Base-by-base conservation (phyloP, 2,113 vertebrate species). In the Choloepus hoffmanni region DNA sequence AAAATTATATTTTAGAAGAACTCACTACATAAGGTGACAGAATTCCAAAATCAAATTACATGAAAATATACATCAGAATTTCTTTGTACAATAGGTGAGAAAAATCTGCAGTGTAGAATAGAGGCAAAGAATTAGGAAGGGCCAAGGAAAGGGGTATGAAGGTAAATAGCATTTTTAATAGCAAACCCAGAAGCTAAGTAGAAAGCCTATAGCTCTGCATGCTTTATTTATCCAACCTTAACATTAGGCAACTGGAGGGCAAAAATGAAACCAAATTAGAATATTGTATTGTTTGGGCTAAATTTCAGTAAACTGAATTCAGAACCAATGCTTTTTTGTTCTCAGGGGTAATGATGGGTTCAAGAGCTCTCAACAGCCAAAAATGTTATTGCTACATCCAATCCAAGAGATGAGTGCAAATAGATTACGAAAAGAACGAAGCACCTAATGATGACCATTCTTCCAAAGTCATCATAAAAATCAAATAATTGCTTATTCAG, bases 41-140 rank as follows among this genome's bases (percentile, higher is more conserved):
- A 99, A 98, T 99, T 99, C 99, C 99, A 99, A 99, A 99, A 99
- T 99, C 98, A 99, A 99, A 99, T 99, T 99, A 99, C 99, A 99
- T 99, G 99, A 99, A 99, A 99, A 99, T 99, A 99, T 99, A 99
- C 99, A 99, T 99, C 99, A 99, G 99, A 98, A 99, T 99, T 99
- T 99, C 99, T 99, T 99, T 99, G 98, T 99, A 99, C 99, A 99
- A 98, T 98, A 99, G 98, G 99, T 98, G 99, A 99, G 98, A 98
- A 98, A 99, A 98, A 98, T 97, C 92, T 96, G 94, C 81, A 97
- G 90, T 95, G 55, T 63, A 92, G 95, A 95, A 95, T 77, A 96
- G 85, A 92, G 89, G 93, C 92, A 97, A 96, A 95, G 87, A 96
- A 95, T 92, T 82, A 68, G 58, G 63, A 96, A 95, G 68, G 84